phyloP scores from a whole-genome alignment of 2,113 vertebrate species.

The Uropsilus gracilis region DNA sequence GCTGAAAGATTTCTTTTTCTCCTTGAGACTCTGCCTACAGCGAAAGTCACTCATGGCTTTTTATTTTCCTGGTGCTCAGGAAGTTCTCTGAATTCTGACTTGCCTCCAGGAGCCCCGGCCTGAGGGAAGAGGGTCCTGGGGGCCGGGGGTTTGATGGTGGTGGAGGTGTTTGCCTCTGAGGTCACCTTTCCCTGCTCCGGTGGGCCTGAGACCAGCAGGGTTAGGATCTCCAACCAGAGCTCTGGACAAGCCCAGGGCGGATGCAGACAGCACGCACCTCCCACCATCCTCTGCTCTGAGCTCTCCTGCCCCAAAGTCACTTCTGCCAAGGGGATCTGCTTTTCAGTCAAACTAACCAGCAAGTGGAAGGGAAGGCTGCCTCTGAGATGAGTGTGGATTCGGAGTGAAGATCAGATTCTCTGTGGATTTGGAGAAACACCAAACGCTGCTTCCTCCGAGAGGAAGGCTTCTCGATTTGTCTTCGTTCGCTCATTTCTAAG shows the following conservation, averaged over 20 bases:
- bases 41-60: conserved; percentile 22
- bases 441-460: not conserved
- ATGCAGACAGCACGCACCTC: fast-evolving
- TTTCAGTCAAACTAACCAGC: not conserved
- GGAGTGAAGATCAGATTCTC: not conserved
- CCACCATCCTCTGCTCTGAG: not conserved
- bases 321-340: not conserved
- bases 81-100: not conserved
- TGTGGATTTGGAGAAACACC: not conserved
- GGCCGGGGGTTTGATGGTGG: not conserved
- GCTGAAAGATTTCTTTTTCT: conserved; percentile 46
- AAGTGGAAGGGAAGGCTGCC: not conserved
- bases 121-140: not conserved
- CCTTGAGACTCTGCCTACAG: conserved; percentile 14
- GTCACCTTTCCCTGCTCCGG: not conserved
- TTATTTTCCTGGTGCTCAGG: conserved; percentile 16
- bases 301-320: not conserved
- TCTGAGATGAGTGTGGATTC: not conserved
- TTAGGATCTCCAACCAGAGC: not conserved
- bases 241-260: not conserved
- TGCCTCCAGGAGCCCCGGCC: not conserved
- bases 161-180: not conserved
- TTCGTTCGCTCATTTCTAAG: not conserved
- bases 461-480: not conserved
- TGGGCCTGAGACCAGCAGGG: not conserved